phyloP scores from a whole-genome alignment of 2,888 invertebrate species.

The Phalera bucephala region DNA sequence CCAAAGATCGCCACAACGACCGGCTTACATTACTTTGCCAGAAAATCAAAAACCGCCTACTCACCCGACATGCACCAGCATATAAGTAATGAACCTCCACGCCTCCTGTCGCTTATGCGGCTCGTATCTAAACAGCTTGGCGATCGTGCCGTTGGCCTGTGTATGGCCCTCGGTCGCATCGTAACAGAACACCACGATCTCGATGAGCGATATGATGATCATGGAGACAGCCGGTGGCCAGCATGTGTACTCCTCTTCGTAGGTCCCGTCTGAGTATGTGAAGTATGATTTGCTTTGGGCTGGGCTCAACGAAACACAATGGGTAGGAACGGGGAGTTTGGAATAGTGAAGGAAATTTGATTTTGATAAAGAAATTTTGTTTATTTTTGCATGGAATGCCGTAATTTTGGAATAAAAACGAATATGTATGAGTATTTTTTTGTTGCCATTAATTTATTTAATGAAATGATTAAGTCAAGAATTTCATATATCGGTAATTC shows the following conservation, averaged over 20 bases:
- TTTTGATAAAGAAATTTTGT: no score
- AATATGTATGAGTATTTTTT: no score
- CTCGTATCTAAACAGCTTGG: slow-evolving; percentile 93
- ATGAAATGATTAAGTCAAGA: no score
- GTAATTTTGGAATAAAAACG: slow-evolving; percentile 2
- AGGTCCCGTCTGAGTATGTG: slow-evolving; percentile 87
- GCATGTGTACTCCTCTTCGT: slow-evolving; percentile 96
- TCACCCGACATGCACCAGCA: slow-evolving; percentile 97
- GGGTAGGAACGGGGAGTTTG: slow-evolving; percentile 12
- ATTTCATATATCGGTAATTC: no score
- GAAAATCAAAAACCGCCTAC: slow-evolving; percentile 48
- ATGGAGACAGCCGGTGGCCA: slow-evolving; percentile 96
- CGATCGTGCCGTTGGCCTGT: slow-evolving; percentile 88
- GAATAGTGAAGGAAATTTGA: not conserved
- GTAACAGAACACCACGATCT: slow-evolving; percentile 89
- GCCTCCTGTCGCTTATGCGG: slow-evolving; percentile 92
- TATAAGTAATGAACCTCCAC: slow-evolving; percentile 97
- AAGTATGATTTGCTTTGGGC: slow-evolving; percentile 60
- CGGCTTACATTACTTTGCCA: no score
- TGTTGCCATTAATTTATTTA: no score
- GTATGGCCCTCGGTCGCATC: slow-evolving; percentile 73
- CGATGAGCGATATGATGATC: slow-evolving; percentile 93
- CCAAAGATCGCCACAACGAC: no score
- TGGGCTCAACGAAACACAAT: slow-evolving; percentile 55
- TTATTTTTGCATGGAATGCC: no score